A percentile compares a stretch with the other conserved stretches of the same genome.
These are phyloP conservation scores for Archaeoteleia sp. DNA, from an alignment of 2,888 invertebrate genomes.

Conservation along the genomic window DNA sequence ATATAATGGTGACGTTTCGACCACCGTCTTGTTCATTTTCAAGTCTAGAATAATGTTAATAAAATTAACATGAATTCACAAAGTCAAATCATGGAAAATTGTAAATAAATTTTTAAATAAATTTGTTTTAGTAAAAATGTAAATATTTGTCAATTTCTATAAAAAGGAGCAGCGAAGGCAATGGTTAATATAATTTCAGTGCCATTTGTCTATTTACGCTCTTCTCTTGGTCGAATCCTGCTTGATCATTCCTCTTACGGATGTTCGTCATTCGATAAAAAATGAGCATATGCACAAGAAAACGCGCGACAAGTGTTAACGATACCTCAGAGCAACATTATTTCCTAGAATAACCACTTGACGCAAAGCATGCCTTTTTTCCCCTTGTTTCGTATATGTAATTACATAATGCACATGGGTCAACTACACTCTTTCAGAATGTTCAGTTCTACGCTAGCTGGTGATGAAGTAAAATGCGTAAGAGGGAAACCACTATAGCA, in stretches of 20 bases:
- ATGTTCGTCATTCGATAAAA: neutral
- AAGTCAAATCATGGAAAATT: too few species aligned
- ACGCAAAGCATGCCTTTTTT: slow-evolving; percentile 5
- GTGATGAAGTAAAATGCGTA: slow-evolving; percentile 34
- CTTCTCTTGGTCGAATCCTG: too few species aligned
- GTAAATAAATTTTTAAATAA: too few species aligned
- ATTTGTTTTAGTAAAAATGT: too few species aligned
- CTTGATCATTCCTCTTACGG: neutral
- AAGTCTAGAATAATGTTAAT: too few species aligned
- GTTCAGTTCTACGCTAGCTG: slow-evolving; percentile 24
- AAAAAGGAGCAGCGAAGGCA: too few species aligned
- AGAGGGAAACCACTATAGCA: slow-evolving; percentile 24
- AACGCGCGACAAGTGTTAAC: neutral
- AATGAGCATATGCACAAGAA: neutral
- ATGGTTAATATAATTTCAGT: too few species aligned
- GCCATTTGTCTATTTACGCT: too few species aligned
- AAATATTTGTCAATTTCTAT: too few species aligned
- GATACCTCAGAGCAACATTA: neutral
- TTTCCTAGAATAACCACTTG: neutral
- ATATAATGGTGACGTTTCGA: too few species aligned
- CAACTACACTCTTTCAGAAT: slow-evolving; percentile 37
- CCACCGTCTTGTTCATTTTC: too few species aligned
- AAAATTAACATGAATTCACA: too few species aligned
- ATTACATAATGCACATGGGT: slow-evolving; percentile 23
- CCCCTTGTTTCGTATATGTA: slow-evolving; percentile 3